A percentile compares a stretch with the other conserved stretches of the same genome.
phyloP scores from a whole-genome alignment of 2,113 vertebrate genomes.

The Aegotheles bennettii region DNA sequence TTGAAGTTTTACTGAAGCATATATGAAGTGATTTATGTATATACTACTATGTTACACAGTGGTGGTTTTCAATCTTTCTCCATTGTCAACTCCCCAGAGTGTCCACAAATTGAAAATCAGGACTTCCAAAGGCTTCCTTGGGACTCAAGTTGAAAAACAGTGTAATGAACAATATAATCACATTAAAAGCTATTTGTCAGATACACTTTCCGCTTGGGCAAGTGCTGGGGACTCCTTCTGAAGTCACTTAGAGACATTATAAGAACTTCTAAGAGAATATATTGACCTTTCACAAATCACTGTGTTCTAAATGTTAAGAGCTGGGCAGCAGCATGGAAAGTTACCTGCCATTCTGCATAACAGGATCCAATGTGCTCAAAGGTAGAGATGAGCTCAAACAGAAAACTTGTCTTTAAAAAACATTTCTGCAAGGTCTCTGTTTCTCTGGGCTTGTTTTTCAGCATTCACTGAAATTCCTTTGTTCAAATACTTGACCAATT shows the following conservation, averaged over 20 bases:
- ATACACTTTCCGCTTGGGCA: not conserved
- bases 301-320: not conserved
- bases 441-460: not conserved
- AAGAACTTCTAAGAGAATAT: not conserved
- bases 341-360: not conserved
- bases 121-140: not conserved
- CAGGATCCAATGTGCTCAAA: not conserved
- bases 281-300: not conserved
- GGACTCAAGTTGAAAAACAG: not conserved
- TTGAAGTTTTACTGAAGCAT: not conserved
- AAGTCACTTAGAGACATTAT: not conserved
- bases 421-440: not conserved
- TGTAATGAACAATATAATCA: not conserved
- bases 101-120: not conserved
- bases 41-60: not conserved
- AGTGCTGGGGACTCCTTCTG: not conserved
- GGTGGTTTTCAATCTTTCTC: not conserved
- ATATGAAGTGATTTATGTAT: not conserved
- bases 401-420: not conserved
- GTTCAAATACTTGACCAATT: not conserved
- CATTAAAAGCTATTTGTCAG: not conserved
- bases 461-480: not conserved
- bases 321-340: not conserved
- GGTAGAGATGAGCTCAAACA: not conserved
- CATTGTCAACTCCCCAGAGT: not conserved